Evolutionary conservation across 2,888 invertebrate genomes (phyloP).

Genomic region (Oscheius onirici): DNA sequence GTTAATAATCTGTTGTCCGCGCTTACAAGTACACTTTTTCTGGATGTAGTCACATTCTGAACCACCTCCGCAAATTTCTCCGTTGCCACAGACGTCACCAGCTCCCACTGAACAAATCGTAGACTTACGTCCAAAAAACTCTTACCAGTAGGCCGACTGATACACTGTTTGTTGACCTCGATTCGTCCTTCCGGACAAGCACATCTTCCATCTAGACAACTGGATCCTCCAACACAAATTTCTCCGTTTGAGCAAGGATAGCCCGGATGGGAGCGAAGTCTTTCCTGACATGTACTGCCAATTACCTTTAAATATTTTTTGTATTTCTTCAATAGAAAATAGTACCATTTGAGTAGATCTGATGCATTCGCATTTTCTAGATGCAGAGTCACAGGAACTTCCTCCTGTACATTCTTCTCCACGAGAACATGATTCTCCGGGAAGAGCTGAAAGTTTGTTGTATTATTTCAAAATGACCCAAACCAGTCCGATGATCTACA

Average conservation of each 20-base stretch:
- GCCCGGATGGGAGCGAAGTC: slow-evolving; percentile 66
- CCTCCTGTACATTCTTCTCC: slow-evolving; percentile 60
- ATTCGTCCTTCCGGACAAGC: slow-evolving; percentile 52
- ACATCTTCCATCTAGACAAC: slow-evolving; percentile 56
- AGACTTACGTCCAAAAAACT: too few relatives aligned
- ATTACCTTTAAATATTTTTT: slow-evolving; percentile 33
- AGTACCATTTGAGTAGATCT: slow-evolving; percentile 53
- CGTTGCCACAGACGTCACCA: slow-evolving; percentile 61
- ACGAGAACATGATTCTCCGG: slow-evolving; percentile 60
- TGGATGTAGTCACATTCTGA: slow-evolving; percentile 56
- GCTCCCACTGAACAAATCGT: slow-evolving; percentile 41
- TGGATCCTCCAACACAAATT: slow-evolving; percentile 54
- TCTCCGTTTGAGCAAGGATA: slow-evolving; percentile 64
- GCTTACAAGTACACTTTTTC: slow-evolving; percentile 53
- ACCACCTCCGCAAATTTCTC: slow-evolving; percentile 60
- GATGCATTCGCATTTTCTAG: slow-evolving; percentile 57
- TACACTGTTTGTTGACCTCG: slow-evolving; percentile 53
- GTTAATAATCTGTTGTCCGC: slow-evolving; percentile 43
- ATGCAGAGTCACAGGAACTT: slow-evolving; percentile 52
- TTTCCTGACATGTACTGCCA: slow-evolving; percentile 53
- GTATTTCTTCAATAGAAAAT: slow-evolving; percentile 24
- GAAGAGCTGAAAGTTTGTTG: slow-evolving; percentile 46
- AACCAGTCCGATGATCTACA: slow-evolving; percentile 47
- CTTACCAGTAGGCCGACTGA: slow-evolving; percentile 41
- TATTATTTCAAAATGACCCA: background rate